A percentile compares a stretch with the other conserved stretches of the same genome.
phyloP scores from a whole-genome alignment of 1,140 invertebrate genomes.

The Zaprionus lachaisei region DNA sequence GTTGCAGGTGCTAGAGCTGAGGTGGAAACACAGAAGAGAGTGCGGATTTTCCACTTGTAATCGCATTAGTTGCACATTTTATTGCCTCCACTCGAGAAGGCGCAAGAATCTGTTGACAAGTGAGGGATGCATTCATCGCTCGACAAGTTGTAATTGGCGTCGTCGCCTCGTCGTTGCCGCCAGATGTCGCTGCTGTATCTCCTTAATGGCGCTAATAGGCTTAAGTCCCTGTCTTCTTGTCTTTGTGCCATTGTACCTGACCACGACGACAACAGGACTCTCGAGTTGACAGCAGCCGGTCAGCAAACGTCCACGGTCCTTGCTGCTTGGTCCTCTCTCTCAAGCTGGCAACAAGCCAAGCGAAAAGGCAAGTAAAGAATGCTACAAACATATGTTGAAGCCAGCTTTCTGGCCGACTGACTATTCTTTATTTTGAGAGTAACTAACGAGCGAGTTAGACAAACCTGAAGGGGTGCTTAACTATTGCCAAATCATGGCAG shows the following conservation, averaged over 20 bases:
- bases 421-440: too few species aligned
- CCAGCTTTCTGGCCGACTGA: too few species aligned
- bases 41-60: conserved; percentile 43
- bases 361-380: not conserved
- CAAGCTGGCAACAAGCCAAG: not conserved
- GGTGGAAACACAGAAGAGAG: not conserved
- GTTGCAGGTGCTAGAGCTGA: not conserved
- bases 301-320: not conserved
- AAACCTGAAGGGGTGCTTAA: too few species aligned
- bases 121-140: conserved; percentile 30
- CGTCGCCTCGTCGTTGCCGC: not conserved
- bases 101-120: conserved; percentile 34
- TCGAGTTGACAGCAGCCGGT: not conserved
- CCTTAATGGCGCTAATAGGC: conserved; percentile 42
- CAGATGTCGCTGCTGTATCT: conserved; percentile 38
- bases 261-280: not conserved
- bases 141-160: conserved; percentile 66
- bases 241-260: not conserved
- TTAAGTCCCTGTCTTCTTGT: conserved; percentile 22
- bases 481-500: too few species aligned
- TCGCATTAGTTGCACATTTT: conserved; percentile 82
- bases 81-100: conserved; percentile 52
- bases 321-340: not conserved
- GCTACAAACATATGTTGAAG: too few species aligned
- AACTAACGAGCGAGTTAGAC: too few species aligned